Percentiles rank a stretch among this genome's conserved stretches.
phyloP scores from a whole-genome alignment of 2,888 invertebrate genomes.

The Aphidius colemani region DNA sequence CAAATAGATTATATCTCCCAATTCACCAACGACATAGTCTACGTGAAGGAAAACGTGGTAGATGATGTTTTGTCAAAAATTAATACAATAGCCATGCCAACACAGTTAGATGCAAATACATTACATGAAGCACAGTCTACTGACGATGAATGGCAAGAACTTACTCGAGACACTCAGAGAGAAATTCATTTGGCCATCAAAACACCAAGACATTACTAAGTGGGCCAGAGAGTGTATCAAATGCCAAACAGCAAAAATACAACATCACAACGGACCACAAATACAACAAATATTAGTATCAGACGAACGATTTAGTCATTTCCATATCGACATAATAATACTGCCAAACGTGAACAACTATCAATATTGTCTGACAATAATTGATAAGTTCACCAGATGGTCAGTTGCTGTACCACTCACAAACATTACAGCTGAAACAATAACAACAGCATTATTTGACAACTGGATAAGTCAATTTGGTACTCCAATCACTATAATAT shows the following conservation, averaged over 20 bases:
- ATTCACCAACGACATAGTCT: constrained; percentile 12
- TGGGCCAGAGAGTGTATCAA: constrained; percentile 32
- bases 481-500: no score
- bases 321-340: no score
- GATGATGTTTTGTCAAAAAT: constrained; percentile 22
- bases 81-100: not conserved
- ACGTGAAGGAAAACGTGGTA: constrained; percentile 22
- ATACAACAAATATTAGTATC: constrained; percentile 23
- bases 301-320: constrained; percentile 21
- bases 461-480: no score
- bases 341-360: no score
- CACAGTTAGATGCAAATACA: not conserved
- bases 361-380: no score
- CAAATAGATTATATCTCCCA: constrained; percentile 9
- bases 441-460: no score
- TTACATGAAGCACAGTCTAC: constrained; percentile 1
- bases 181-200: constrained; percentile 39
- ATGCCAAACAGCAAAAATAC: constrained; percentile 36
- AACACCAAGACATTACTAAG: constrained; percentile 28
- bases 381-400: no score
- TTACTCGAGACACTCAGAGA: constrained; percentile 15
- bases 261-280: constrained; percentile 28
- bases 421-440: no score
- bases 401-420: no score
- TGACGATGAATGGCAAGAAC: not conserved